A percentile compares a stretch with the other conserved stretches of the same genome.
Conservation (phyloP, 2,797 vertebrate species). For the Erpetoichthys calabaricus region DNA sequence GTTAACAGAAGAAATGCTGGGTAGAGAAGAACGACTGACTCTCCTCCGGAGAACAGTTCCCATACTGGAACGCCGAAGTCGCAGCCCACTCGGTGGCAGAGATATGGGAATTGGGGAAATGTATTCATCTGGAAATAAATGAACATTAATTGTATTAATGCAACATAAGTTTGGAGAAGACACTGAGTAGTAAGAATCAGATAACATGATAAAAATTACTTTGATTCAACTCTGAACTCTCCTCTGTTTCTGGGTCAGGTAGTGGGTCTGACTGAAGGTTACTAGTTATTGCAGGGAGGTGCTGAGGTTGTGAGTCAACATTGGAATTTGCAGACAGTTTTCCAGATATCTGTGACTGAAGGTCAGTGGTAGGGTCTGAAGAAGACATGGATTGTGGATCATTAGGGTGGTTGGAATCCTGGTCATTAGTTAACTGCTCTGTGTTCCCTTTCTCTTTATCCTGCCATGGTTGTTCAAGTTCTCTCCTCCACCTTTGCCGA, state of each 20-base stretch:
- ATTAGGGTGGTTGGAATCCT: too few species aligned
- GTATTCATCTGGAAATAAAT: too few species aligned
- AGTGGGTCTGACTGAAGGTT: too few species aligned
- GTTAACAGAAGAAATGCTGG: conserved; percentile 19
- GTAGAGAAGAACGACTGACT: conserved; percentile 20
- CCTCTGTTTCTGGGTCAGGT: too few species aligned
- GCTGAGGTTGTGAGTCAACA: too few species aligned
- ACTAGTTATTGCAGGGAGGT: too few species aligned
- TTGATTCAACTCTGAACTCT: not conserved
- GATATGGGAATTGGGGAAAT: not conserved
- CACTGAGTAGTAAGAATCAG: not conserved
- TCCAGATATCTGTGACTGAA: too few species aligned
- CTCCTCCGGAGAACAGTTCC: conserved; percentile 18
- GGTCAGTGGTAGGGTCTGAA: too few species aligned
- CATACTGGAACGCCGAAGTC: fast-evolving
- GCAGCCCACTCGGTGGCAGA: not conserved
- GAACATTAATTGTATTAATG: too few species aligned
- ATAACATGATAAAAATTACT: not conserved
- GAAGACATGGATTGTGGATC: too few species aligned
- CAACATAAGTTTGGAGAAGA: not conserved
- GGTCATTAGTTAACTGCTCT: too few species aligned
- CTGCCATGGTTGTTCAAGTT: conserved; percentile 12
- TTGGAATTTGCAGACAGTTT: too few species aligned
- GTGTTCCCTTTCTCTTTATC: conserved; percentile 10
- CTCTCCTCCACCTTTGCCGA: conserved; percentile 18